Conservation (phyloP, 2,113 vertebrate species). For the Alces alces region DNA sequence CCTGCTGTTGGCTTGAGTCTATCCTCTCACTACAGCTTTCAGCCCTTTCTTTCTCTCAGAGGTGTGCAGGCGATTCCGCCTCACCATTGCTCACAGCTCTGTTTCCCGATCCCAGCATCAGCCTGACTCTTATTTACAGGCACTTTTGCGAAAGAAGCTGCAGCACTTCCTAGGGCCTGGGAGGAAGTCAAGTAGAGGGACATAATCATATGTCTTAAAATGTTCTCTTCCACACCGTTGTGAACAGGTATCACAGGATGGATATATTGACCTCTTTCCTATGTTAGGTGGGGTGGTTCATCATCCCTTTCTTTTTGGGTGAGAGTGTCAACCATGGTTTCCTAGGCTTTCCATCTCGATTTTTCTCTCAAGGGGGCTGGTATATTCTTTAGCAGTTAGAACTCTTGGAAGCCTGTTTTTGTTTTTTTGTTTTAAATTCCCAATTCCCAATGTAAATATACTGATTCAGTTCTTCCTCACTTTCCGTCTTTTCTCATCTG, state of each 20-base stretch:
- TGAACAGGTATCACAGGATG: not conserved
- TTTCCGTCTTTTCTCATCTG: not conserved
- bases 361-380: not conserved
- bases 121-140: not conserved
- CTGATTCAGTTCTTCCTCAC: not conserved
- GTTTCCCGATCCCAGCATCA: not conserved
- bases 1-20: not conserved
- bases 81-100: not conserved
- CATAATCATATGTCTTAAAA: conserved; percentile 23
- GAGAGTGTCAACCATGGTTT: not conserved
- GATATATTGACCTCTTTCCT: not conserved
- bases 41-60: not conserved
- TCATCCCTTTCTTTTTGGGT: not conserved
- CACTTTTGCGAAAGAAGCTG: conserved; percentile 8
- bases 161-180: not conserved
- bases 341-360: not conserved
- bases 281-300: not conserved
- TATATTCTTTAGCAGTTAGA: not conserved
- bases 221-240: not conserved
- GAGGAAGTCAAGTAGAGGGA: conserved; percentile 32
- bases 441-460: not conserved
- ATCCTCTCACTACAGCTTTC: not conserved
- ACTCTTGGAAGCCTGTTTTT: not conserved
- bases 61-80: not conserved
- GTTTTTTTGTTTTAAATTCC: not conserved